Percentiles rank a stretch among this genome's conserved stretches.
These are phyloP conservation scores for Zaprionus bogoriensis DNA, from an alignment of 2,888 invertebrate species.

Conservation along the genomic window DNA sequence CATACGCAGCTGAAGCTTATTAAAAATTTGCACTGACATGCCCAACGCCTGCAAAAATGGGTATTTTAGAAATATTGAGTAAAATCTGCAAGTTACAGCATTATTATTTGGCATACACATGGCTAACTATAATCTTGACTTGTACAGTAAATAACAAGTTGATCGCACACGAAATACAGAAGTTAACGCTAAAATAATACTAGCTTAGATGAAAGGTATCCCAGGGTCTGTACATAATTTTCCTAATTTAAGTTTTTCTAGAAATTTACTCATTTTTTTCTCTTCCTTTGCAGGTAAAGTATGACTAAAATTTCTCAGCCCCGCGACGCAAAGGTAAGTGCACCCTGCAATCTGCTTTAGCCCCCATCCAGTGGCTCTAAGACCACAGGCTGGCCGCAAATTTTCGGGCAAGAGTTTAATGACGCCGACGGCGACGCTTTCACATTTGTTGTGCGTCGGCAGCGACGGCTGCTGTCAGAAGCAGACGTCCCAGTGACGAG, in stretches of 20 bases:
- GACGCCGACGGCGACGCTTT: slow-evolving; percentile 29
- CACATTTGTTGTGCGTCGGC: too few species aligned
- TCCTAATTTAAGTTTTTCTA: neutral
- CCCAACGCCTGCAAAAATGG: neutral
- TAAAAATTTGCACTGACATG: neutral
- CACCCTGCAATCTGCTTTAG: neutral
- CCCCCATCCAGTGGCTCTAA: slow-evolving; percentile 26
- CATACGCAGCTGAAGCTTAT: fast-evolving
- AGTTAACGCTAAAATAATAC: too few species aligned
- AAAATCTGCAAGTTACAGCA: too few species aligned
- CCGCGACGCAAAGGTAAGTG: slow-evolving; percentile 60
- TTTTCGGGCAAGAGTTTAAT: slow-evolving; percentile 39
- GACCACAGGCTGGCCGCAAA: neutral
- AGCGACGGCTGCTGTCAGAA: slow-evolving; percentile 60
- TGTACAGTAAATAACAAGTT: too few species aligned
- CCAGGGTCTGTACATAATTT: slow-evolving; percentile 2
- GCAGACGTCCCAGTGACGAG: slow-evolving; percentile 53
- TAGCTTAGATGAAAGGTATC: too few species aligned
- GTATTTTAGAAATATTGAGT: neutral
- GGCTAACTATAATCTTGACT: too few species aligned
- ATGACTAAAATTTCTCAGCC: slow-evolving; percentile 33
- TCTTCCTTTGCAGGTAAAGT: slow-evolving; percentile 64
- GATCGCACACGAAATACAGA: too few species aligned
- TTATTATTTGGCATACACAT: too few species aligned
- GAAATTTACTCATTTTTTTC: slow-evolving; percentile 1